Conservation (phyloP, 1,140 invertebrate species). For the Drosophila virilis region DNA sequence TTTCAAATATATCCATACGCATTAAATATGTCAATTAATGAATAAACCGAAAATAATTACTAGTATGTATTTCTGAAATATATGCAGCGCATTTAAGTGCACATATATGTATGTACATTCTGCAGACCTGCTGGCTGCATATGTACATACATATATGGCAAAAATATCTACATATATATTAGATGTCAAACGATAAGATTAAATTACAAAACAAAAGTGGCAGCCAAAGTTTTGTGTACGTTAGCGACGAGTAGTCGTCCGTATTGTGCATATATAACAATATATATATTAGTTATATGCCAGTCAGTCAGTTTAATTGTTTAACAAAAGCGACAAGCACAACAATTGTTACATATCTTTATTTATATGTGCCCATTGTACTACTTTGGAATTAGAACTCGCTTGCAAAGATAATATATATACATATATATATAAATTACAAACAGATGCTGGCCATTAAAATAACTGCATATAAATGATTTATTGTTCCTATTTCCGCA, state of each 20-base stretch:
- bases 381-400: conserved; percentile 38
- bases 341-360: conserved; percentile 49
- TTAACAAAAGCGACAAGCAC: conserved; percentile 57
- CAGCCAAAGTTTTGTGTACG: conserved; percentile 11
- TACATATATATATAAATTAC: conserved; percentile 17
- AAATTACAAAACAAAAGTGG: conserved; percentile 72
- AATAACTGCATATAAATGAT: conserved; percentile 15
- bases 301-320: conserved; percentile 56
- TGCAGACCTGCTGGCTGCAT: conserved; percentile 3
- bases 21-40: conserved; percentile 20
- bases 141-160: conserved; percentile 28
- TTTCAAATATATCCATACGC: conserved; percentile 4
- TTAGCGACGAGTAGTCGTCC: not conserved
- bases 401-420: conserved; percentile 11
- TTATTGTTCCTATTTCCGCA: conserved; percentile 1
- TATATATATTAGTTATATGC: conserved; percentile 8
- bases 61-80: conserved; percentile 3
- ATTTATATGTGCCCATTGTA: conserved; percentile 54
- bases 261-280: conserved; percentile 30
- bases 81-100: conserved; percentile 27
- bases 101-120: conserved; percentile 7
- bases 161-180: conserved; percentile 46
- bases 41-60: not conserved
- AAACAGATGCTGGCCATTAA: conserved; percentile 35
- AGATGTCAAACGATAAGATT: conserved; percentile 74